Evolutionary conservation across 2,113 vertebrate genomes (phyloP), one percentile per base, ranked within the genome.

Genomic region (Nipponia nippon): DNA sequence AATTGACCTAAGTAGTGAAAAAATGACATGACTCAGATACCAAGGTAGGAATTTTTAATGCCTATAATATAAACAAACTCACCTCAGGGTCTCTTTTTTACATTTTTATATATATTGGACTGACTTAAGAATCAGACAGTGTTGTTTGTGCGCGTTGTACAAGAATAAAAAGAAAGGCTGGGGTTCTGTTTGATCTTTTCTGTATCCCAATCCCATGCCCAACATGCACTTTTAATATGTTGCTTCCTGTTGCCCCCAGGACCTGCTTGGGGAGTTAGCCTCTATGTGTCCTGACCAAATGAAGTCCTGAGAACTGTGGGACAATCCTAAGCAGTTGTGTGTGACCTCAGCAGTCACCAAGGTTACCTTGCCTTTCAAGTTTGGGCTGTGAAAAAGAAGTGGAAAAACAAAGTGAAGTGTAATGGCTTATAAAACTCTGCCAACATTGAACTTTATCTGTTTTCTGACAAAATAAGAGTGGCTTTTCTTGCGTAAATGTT

Each of bases 361-460:
- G 77, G 86, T 89, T 76, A 66, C 36, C 21, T 72, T 73, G 83
- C 38, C 66, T 94, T 92, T 91, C 73, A 90, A 63, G 53, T 66
- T 1, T 49, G 30, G 75, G 30, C 29, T 2, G 2, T 11, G 52
- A 30, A 76, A 92, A 85, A 90, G 79, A 76, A 88, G 58, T 70
- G 70, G 63, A 67, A 94, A 92, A 90, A n/a, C 61, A 78, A 93
- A 87, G 92, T 75, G 67, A 96, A 95, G 77, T 82, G 19, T 66
- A 81, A 65, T 94, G 94, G 59, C 87, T 97, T 97, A 85, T 76
- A 75, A 88, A 97, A 89, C 90, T 96, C 78, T 94, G 95, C 94
- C 96, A 97, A 97, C 93, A 83, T 65, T 96, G 88, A 94, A 95
- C 93, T 96, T 87, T 89, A 77, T 94, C 94, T 95, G 59, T 95